Conservation (phyloP, 1,140 invertebrate genomes). For the Drosophila quadrilineata region DNA sequence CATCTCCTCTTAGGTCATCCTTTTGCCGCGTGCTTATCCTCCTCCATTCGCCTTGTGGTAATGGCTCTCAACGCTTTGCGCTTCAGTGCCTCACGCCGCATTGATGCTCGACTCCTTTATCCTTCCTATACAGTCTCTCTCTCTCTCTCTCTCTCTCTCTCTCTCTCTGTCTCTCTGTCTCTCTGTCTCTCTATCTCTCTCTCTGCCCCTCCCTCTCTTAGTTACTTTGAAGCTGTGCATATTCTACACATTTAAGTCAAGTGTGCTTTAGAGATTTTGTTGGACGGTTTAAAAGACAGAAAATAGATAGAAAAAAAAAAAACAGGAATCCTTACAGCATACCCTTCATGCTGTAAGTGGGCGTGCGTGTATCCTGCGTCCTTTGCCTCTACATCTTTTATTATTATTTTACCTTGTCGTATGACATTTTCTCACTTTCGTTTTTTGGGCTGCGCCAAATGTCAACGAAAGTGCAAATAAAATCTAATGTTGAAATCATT, state of each 20-base stretch:
- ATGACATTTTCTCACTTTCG: slow-evolving; percentile 34
- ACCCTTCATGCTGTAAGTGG: slow-evolving; percentile 17
- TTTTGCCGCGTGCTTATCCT: background rate
- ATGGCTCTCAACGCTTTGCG: slow-evolving; percentile 35
- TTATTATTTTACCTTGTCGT: no score
- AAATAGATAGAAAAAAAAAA: background rate
- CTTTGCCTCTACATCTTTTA: background rate
- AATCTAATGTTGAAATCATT: slow-evolving; percentile 77
- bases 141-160: background rate
- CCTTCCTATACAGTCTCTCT: background rate
- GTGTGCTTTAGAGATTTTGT: slow-evolving; percentile 77
- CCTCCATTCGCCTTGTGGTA: slow-evolving; percentile 12
- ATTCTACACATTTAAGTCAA: slow-evolving; percentile 72
- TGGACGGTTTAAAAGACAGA: slow-evolving; percentile 58
- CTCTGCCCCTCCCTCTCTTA: background rate
- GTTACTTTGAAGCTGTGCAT: no score
- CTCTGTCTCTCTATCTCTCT: background rate
- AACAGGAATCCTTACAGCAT: slow-evolving; percentile 1
- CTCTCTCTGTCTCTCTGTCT: no score
- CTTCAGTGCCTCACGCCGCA: slow-evolving; percentile 17
- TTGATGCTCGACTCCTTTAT: no score
- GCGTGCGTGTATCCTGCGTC: slow-evolving; percentile 20
- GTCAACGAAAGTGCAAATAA: slow-evolving; percentile 78
- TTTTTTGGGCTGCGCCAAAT: slow-evolving; percentile 61
- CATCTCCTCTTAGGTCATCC: slow-evolving; percentile 33